Evolutionary conservation across 2,797 vertebrate genomes (phyloP), one percentile per base, ranked within the genome.

Genomic region (Melanotaenia nigrans): DNA sequence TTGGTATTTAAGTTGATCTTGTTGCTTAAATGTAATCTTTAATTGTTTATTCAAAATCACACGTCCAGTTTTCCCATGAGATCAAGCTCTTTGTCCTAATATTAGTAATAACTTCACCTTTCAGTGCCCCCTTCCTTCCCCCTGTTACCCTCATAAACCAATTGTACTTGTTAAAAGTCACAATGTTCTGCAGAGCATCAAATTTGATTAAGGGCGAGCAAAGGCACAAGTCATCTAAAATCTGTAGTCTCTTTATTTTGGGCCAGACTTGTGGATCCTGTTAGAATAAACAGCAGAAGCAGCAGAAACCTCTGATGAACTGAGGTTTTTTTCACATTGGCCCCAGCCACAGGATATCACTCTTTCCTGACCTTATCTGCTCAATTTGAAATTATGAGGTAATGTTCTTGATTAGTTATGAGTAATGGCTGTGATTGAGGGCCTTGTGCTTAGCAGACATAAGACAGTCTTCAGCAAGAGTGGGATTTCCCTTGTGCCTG

Each of bases 141-240:
- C 85, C 58, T 68, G 68, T 90, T 86, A 87, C 66, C 68, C 80
- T 81, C 51, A 72, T 90, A 89, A 93, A 91, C 83, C 83, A 92
- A 92, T 92, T 92, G 73, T 64, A 84, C 87, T 92, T 72, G 84
- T 94, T 91, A 91, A 87, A 81, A 92, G 92, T 92, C 93, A 91
- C 90, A 92, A 90, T 93, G 91, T 92, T 92, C 90, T 84, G 78
- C 82, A 11, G 75, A 81, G 87, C 72, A 61, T 86, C 82, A 87
- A 89, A 92, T 92, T 78, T 9, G 68, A 93, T 94, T 93, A 91
- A 84, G 87, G 83, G 68, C 11, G 24, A 80, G 85, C 68, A 84
- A 83, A 88, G 79, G 78, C 85, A 68, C 85, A 81, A 90, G 84
- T 91, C 89, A 85, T 91, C 73, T 75, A 56, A 87, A 90, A 87